Percentiles rank a stretch among this genome's conserved stretches.
phyloP scores from a whole-genome alignment of 2,797 vertebrate species.

The Tapera naevia region DNA sequence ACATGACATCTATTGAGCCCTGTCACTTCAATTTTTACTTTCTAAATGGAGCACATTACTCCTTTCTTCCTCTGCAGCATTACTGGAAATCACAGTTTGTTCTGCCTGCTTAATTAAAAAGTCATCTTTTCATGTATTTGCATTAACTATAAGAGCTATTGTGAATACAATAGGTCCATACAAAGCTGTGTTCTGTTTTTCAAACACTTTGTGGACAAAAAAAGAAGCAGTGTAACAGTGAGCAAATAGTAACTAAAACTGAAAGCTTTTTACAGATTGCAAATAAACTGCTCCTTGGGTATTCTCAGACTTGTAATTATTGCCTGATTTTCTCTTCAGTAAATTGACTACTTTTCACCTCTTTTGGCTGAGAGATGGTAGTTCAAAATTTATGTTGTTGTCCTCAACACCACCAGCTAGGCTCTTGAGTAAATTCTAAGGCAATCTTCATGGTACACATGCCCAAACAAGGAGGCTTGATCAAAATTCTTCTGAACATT shows the following conservation, averaged over 20 bases:
- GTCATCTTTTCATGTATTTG: neutral
- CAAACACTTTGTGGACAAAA: neutral
- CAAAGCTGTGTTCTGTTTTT: neutral
- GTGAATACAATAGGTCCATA: neutral
- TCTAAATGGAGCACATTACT: neutral
- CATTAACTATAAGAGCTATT: neutral
- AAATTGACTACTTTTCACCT: neutral
- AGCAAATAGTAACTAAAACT: neutral
- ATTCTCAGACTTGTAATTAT: neutral
- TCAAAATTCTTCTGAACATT: neutral
- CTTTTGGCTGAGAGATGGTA: neutral
- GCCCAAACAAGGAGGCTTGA: neutral
- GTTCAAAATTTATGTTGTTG: neutral
- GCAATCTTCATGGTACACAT: neutral
- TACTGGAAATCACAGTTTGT: neutral
- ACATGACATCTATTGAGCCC: neutral
- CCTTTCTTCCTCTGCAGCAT: neutral
- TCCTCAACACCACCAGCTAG: neutral
- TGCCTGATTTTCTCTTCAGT: neutral
- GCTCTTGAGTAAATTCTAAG: neutral
- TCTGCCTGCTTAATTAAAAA: neutral
- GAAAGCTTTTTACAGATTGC: neutral
- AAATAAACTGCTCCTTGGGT: neutral
- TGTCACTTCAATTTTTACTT: neutral
- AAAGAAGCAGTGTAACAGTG: neutral